Percentiles rank a stretch among this genome's conserved stretches.
phyloP scores from a whole-genome alignment of 2,888 invertebrate genomes.

The Epirrita christyi region DNA sequence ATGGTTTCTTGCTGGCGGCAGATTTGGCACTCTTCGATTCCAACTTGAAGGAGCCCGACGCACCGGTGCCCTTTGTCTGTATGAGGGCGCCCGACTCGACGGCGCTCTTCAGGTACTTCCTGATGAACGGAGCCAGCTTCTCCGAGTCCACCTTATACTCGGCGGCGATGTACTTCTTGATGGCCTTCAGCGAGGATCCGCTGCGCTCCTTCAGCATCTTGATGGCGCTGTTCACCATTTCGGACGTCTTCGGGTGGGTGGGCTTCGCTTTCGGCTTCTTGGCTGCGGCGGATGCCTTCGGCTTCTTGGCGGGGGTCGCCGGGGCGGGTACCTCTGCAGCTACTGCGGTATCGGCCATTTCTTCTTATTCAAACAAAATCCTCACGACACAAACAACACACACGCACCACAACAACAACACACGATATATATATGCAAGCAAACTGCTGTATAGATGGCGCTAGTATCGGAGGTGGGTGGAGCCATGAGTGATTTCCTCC shows the following conservation, averaged over 20 bases:
- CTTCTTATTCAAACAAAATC: constrained; percentile 80
- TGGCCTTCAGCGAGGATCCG: constrained; percentile 84
- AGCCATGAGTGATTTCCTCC: no score
- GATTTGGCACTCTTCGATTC: constrained; percentile 23
- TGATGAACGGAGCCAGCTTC: constrained; percentile 84
- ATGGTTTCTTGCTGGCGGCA: constrained; percentile 39
- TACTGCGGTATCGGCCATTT: constrained; percentile 74
- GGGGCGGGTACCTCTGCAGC: constrained; percentile 53
- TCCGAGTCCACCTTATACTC: constrained; percentile 86
- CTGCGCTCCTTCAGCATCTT: constrained; percentile 80
- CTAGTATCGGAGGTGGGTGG: no score
- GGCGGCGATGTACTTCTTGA: constrained; percentile 86
- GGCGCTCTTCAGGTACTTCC: constrained; percentile 81
- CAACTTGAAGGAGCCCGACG: constrained; percentile 53
- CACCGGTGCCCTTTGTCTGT: constrained; percentile 84
- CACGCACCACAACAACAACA: no score
- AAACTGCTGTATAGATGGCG: constrained; percentile 86
- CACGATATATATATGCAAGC: no score
- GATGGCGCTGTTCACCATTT: constrained; percentile 85
- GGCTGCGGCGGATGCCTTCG: constrained; percentile 41
- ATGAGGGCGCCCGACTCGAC: constrained; percentile 81
- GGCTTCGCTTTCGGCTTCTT: constrained; percentile 59
- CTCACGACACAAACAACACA: constrained; percentile 82
- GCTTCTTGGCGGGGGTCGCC: constrained; percentile 54
- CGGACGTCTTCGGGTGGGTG: constrained; percentile 53